Evolutionary conservation across 1,140 invertebrate species (phyloP).

Genomic region (Yoshiicerus persimilis): DNA sequence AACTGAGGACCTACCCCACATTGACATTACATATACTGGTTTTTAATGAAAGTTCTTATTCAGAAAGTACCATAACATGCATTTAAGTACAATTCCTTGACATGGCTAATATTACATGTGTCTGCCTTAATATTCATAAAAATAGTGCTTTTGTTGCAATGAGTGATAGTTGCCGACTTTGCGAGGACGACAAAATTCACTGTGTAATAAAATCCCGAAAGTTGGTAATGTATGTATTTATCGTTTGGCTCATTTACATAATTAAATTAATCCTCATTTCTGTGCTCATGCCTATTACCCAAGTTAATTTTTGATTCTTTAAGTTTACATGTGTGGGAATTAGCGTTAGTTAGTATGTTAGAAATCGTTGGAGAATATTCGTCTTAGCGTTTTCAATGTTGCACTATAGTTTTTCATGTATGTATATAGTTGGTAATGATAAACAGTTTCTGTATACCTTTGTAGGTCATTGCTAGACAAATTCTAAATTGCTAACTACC

Average conservation of each 20-base stretch:
- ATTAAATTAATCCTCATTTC: neutral
- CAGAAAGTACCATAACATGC: neutral
- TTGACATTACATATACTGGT: neutral
- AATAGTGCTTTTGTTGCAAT: neutral
- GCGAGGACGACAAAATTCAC: neutral
- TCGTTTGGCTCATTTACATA: neutral
- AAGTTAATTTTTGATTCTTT: neutral
- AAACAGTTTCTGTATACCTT: neutral
- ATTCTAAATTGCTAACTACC: neutral
- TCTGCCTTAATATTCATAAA: neutral
- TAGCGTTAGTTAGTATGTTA: too few relatives aligned
- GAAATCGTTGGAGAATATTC: neutral
- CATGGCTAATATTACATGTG: neutral
- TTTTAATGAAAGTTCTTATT: neutral
- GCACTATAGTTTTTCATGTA: too few relatives aligned
- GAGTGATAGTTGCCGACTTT: neutral
- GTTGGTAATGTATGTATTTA: neutral
- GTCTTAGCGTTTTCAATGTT: neutral
- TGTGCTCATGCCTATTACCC: neutral
- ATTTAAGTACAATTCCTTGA: neutral
- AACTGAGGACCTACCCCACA: neutral
- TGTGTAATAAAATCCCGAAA: neutral
- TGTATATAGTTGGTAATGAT: neutral
- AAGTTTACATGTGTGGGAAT: too few relatives aligned
- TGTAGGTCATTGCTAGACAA: neutral